Evolutionary conservation across 2,113 vertebrate species (phyloP), one percentile per base, ranked within the genome.

Genomic region (Syngnathus scovelli): DNA sequence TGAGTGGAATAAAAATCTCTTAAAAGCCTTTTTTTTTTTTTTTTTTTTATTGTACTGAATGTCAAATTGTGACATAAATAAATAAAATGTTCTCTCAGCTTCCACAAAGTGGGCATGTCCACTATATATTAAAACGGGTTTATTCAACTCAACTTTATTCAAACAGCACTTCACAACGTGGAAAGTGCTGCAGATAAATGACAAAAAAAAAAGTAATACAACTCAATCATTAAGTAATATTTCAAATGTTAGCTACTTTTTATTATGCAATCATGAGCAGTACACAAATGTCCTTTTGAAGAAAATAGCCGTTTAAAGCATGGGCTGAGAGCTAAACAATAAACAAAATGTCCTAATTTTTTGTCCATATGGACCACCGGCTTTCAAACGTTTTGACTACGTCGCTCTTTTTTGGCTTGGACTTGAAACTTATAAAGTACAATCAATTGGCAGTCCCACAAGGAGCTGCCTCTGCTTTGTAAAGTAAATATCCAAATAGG

Each of bases 401-500:
- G 54, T 13, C 65, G 60, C 48, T 72, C 67, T 74, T 51, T 55
- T 3, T 67, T 69, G 77, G 60, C 59, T 74, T 68, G 19, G 49
- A 74, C 68, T 82, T 74, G 70, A 67, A 71, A 65, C 41, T 56
- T 48, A 61, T 66, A 52, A 48, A 73, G 63, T 71, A 66, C 56
- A 83, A 75, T 83, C 75, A 73, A 79, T 75, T 68, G 74, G 67
- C 61, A 73, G 65, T 66, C 72, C 52, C 74, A 69, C 70, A 71
- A 72, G 52, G 67, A 75, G 55, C 58, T 68, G 74, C 55, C 72
- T 70, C 49, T 69, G 75, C 58, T 82, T 82, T 82, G 74, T 76
- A 61, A 70, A 41, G 66, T 80, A 71, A 79, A 80, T 75, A 80
- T 83, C 86, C 76, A 81, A 79, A 78, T 41, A 67, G 69, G 39